A percentile compares a stretch with the other conserved stretches of the same genome.
Evolutionary conservation across 1,140 invertebrate genomes (phyloP).

Genomic region (Meloidogyne floridensis): DNA sequence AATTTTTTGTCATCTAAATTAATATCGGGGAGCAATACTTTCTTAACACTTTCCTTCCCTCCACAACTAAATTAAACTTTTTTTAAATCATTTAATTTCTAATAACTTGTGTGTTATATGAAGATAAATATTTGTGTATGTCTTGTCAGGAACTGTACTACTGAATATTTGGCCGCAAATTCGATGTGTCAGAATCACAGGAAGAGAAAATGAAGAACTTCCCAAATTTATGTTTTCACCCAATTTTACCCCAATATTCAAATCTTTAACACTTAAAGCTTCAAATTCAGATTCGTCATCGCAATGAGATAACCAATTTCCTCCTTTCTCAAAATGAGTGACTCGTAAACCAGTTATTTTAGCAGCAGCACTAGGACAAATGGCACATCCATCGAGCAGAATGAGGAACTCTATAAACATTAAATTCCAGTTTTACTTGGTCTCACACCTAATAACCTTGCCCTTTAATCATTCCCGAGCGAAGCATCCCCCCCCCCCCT

Average conservation of each 20-base stretch:
- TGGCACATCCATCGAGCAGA: not conserved
- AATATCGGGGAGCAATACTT: not conserved
- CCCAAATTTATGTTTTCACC: not conserved
- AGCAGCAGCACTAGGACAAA: conserved; percentile 1
- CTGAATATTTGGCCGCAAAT: not conserved
- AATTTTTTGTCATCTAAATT: not conserved
- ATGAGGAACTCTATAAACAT: not conserved
- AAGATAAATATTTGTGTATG: not conserved
- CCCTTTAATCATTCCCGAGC: no score
- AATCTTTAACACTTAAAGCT: not conserved
- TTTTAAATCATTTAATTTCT: not conserved
- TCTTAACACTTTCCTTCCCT: not conserved
- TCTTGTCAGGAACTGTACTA: not conserved
- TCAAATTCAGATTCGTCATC: not conserved
- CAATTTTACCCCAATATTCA: not conserved
- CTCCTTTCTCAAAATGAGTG: conserved; percentile 3
- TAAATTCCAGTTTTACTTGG: not conserved
- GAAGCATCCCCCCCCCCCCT: no score
- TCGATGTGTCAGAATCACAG: not conserved
- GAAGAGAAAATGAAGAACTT: conserved; percentile 1
- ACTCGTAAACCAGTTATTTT: not conserved
- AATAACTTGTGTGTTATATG: not conserved
- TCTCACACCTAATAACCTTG: no score
- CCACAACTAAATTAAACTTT: not conserved
- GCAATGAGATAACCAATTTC: not conserved